These are phyloP conservation scores for Hymenopus coronatus DNA, from an alignment of 2,888 invertebrate genomes.

Conservation along the genomic window DNA sequence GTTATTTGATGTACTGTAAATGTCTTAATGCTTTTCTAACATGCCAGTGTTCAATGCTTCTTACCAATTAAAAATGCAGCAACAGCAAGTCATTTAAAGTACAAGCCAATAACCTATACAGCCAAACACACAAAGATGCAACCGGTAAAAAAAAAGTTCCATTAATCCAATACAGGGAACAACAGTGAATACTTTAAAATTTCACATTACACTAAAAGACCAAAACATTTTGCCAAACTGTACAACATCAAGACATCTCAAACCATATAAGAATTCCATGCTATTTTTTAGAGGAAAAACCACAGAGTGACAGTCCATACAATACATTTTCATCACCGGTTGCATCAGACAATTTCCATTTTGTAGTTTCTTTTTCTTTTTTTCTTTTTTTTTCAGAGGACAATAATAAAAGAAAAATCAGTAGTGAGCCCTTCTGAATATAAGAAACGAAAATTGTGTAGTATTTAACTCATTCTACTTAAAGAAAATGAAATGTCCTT, in stretches of 20 bases:
- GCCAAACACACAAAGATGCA: conserved; percentile 29
- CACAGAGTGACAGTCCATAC: neutral
- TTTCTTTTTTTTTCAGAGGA: conserved; percentile 20
- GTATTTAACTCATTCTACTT: conserved; percentile 25
- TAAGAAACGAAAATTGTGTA: conserved; percentile 16
- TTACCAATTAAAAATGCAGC: conserved; percentile 11
- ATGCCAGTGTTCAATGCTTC: neutral
- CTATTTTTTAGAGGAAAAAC: neutral
- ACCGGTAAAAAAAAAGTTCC: conserved; percentile 21
- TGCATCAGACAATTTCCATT: conserved; percentile 21
- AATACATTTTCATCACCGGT: conserved; percentile 20
- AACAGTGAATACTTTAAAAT: neutral
- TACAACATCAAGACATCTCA: neutral
- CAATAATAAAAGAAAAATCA: conserved; percentile 20
- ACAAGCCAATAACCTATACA: conserved; percentile 20
- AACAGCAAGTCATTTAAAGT: conserved; percentile 25
- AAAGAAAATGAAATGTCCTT: neutral
- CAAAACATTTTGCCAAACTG: neutral
- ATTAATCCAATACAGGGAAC: conserved; percentile 16
- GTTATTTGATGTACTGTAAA: conserved; percentile 24
- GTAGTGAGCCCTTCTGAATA: neutral
- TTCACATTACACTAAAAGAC: neutral
- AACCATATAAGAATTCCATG: neutral
- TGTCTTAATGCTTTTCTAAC: conserved; percentile 9
- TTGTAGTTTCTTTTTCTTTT: conserved; percentile 23